Percentiles rank a stretch among this genome's conserved stretches.
phyloP scores from a whole-genome alignment of 2,888 invertebrate genomes.

The Lycocerus yunnanus region DNA sequence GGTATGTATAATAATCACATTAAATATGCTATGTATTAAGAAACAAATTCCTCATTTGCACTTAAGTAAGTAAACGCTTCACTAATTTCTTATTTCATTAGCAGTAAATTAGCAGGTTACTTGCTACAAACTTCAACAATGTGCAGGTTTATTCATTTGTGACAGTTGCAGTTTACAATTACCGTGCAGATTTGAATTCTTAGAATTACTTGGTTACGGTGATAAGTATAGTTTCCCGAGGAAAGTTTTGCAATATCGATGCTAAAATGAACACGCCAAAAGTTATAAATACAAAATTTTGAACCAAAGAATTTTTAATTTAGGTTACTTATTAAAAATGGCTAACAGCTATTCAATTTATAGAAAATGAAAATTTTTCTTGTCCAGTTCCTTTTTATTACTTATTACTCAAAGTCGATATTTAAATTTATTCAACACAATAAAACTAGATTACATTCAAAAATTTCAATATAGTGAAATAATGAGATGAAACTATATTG shows the following conservation, averaged over 20 bases:
- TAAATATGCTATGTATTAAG: not conserved
- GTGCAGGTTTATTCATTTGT: not conserved
- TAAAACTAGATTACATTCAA: not conserved
- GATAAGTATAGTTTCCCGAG: too few species aligned
- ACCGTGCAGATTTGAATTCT: not conserved
- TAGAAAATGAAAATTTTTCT: too few species aligned
- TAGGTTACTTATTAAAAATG: too few species aligned
- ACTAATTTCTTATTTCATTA: not conserved
- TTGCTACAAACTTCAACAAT: not conserved
- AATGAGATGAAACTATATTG: constrained; percentile 13
- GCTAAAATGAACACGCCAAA: not conserved
- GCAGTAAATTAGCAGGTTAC: not conserved
- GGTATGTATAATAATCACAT: not conserved
- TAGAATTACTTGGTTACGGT: not conserved
- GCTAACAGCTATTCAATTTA: too few species aligned
- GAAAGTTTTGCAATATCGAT: not conserved
- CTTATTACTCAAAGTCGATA: not conserved
- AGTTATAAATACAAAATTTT: not conserved
- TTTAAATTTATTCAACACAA: not conserved
- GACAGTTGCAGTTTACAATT: not conserved
- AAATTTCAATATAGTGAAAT: not conserved
- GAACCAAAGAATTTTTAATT: too few species aligned
- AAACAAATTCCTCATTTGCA: not conserved
- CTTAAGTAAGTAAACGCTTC: not conserved
- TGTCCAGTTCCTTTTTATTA: too few species aligned